Conservation (phyloP, 2,888 invertebrate genomes). For the Nephrocerus scutellatus region DNA sequence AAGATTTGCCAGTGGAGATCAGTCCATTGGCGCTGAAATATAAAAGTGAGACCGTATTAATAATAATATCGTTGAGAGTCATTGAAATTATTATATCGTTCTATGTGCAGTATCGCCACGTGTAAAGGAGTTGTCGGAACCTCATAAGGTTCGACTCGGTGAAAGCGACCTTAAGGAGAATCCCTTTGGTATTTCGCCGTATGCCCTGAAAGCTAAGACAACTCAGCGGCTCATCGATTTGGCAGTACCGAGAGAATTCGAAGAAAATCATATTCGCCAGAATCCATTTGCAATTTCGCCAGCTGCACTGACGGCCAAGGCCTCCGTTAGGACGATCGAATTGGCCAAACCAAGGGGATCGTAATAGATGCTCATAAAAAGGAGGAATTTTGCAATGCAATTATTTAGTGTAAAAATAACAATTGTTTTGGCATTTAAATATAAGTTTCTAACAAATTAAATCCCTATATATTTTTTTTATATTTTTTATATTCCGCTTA, state of each 20-base stretch:
- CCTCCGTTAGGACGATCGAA: conserved; percentile 49
- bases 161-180: conserved; percentile 49
- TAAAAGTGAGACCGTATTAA: conserved; percentile 26
- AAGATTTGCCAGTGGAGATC: conserved; percentile 26
- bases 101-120: conserved; percentile 29
- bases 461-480: too few species aligned
- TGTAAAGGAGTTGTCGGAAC: conserved; percentile 31
- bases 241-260: conserved; percentile 48
- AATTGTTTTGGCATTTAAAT: too few species aligned
- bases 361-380: too few species aligned
- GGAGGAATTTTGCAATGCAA: too few species aligned
- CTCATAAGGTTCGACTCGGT: conserved; percentile 32
- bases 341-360: conserved; percentile 48
- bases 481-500: too few species aligned
- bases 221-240: conserved; percentile 47
- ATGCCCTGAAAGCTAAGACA: conserved; percentile 50
- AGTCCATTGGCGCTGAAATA: conserved; percentile 27
- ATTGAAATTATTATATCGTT: neutral
- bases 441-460: too few species aligned
- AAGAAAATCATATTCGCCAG: conserved; percentile 44
- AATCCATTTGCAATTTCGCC: conserved; percentile 49
- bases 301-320: conserved; percentile 49
- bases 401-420: too few species aligned
- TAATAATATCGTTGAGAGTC: neutral
- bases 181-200: conserved; percentile 48